These are phyloP conservation scores for Accipiter cooperii DNA, from an alignment of 2,113 vertebrate genomes.

Conservation along the genomic window DNA sequence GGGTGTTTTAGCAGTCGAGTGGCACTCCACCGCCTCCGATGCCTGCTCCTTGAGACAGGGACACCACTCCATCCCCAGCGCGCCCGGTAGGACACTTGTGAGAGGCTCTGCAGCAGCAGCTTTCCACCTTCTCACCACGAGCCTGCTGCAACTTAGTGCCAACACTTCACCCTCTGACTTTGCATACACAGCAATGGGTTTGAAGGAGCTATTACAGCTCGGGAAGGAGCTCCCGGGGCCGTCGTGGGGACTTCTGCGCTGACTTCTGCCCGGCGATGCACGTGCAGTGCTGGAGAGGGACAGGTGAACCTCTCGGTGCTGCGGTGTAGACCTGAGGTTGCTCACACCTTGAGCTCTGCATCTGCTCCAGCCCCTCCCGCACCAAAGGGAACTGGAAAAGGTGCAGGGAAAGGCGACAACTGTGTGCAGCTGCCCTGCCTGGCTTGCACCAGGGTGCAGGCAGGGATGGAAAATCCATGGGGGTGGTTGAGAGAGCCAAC, in stretches of 20 bases:
- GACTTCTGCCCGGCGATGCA: rapidly evolving
- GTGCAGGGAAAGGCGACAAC: background rate
- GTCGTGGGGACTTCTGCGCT: rapidly evolving
- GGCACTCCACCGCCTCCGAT: background rate
- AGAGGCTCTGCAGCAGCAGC: background rate
- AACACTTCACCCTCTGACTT: background rate
- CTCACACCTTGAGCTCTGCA: background rate
- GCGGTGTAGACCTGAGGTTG: rapidly evolving
- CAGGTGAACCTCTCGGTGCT: rapidly evolving
- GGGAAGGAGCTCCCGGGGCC: background rate
- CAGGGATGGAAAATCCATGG: background rate
- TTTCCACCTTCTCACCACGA: rapidly evolving
- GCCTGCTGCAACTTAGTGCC: rapidly evolving
- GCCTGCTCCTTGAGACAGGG: background rate
- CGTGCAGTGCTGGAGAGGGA: rapidly evolving
- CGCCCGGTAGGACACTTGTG: rapidly evolving
- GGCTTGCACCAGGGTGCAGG: background rate
- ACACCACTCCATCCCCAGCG: background rate
- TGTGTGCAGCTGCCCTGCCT: rapidly evolving
- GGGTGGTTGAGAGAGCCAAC: rapidly evolving
- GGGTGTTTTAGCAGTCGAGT: background rate
- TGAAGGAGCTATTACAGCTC: rapidly evolving
- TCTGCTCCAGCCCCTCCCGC: background rate
- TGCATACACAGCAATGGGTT: rapidly evolving
- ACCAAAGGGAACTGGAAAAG: rapidly evolving